These are phyloP conservation scores for Drosophila anceps DNA, from an alignment of 2,888 invertebrate genomes.

Conservation along the genomic window DNA sequence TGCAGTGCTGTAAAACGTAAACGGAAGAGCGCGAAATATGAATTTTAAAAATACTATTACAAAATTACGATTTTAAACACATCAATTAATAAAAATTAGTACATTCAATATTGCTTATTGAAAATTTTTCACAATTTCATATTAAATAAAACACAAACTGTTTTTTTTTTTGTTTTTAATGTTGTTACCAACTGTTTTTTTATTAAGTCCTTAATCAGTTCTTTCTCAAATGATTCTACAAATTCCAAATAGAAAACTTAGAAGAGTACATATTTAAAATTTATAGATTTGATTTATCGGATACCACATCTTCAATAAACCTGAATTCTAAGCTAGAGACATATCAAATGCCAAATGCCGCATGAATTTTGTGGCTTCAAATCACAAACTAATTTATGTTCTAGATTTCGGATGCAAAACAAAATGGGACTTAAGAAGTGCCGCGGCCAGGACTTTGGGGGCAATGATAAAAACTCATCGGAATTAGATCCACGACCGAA, in stretches of 20 bases:
- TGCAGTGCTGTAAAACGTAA: constrained; percentile 25
- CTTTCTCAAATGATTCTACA: constrained; percentile 82
- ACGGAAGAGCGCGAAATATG: neutral
- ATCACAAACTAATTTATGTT: constrained; percentile 50
- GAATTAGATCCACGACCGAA: constrained; percentile 48
- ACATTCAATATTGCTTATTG: too few relatives aligned
- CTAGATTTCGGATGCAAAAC: constrained; percentile 43
- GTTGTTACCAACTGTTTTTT: constrained; percentile 82
- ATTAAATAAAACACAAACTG: neutral
- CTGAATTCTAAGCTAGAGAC: constrained; percentile 60
- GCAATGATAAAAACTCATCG: constrained; percentile 72
- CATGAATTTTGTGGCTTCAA: constrained; percentile 22
- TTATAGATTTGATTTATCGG: constrained; percentile 60
- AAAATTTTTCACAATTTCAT: too few relatives aligned
- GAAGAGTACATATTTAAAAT: constrained; percentile 71
- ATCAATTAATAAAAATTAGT: too few relatives aligned
- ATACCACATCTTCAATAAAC: constrained; percentile 64
- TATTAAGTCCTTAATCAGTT: constrained; percentile 83
- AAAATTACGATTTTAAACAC: too few relatives aligned
- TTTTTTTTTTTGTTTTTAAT: constrained; percentile 69
- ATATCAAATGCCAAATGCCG: constrained; percentile 43
- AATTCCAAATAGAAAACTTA: constrained; percentile 78
- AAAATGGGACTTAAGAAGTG: constrained; percentile 40
- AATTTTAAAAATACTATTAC: neutral
- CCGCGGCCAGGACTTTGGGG: constrained; percentile 42